Conservation (phyloP, 2,888 invertebrate genomes). For the Lypha dubia region DNA sequence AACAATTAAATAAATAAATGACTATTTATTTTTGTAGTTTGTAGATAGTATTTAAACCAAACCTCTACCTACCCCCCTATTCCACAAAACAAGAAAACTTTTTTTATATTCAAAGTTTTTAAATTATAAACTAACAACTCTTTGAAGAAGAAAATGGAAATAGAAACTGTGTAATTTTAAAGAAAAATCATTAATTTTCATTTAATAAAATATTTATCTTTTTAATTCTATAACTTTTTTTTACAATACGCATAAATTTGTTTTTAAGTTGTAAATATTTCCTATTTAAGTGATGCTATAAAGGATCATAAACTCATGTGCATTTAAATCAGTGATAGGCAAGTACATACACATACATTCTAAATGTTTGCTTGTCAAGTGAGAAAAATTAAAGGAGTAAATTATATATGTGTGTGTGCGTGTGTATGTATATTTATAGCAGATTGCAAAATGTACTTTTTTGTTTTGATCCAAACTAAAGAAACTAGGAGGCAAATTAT, state of each 20-base stretch:
- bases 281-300: no score
- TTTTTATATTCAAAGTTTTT: slow-evolving; percentile 14
- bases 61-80: slow-evolving; percentile 8
- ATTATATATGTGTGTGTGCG: no score
- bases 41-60: slow-evolving; percentile 62
- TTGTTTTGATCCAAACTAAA: neutral
- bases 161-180: slow-evolving; percentile 28
- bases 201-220: neutral
- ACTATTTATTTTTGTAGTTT: slow-evolving; percentile 71
- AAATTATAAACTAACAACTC: neutral
- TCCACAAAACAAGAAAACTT: neutral
- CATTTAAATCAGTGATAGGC: neutral
- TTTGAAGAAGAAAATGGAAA: neutral
- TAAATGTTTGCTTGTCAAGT: no score
- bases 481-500: no score
- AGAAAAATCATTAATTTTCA: neutral
- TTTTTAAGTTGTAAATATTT: neutral
- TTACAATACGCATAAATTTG: neutral
- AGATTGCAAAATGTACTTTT: neutral
- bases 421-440: no score
- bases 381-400: neutral
- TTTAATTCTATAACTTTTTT: neutral
- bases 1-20: slow-evolving; percentile 30
- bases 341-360: neutral
- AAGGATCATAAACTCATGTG: neutral